Conservation (phyloP, 2,797 vertebrate species). For the Leontocebus nigricollis region DNA sequence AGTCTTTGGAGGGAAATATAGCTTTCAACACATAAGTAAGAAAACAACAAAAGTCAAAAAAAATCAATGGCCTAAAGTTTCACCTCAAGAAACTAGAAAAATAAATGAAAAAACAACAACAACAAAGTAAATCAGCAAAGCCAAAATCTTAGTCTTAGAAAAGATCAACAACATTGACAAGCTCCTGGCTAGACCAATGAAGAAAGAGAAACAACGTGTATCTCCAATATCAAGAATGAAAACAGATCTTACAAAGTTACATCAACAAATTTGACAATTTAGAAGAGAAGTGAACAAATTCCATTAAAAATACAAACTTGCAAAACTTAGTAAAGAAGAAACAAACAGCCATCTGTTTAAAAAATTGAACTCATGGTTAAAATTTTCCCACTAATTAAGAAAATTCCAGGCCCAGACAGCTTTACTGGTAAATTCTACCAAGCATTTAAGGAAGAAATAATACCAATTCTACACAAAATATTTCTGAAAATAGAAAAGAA, state of each 20-base stretch:
- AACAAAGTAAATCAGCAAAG: not conserved
- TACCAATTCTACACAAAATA: not conserved
- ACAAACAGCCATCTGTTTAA: not conserved
- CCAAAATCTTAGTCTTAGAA: not conserved
- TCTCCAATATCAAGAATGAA: not conserved
- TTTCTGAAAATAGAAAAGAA: not conserved
- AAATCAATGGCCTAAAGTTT: not conserved
- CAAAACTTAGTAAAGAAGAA: not conserved
- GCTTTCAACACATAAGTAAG: not conserved
- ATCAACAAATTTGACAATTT: not conserved
- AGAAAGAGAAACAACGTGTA: not conserved
- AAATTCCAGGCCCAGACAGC: not conserved
- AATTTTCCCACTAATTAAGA: not conserved
- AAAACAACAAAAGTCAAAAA: not conserved
- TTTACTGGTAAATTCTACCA: not conserved
- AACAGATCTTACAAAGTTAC: not conserved
- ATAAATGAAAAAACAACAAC: not conserved
- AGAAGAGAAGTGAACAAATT: conserved; percentile 18
- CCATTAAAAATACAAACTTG: not conserved
- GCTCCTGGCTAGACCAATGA: not conserved
- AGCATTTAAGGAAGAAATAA: not conserved
- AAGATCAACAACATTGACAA: not conserved
- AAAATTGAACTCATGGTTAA: not conserved
- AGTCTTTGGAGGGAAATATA: not conserved
- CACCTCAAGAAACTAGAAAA: not conserved